phyloP scores from a whole-genome alignment of 2,113 vertebrate species.

The Catharus minimus region DNA sequence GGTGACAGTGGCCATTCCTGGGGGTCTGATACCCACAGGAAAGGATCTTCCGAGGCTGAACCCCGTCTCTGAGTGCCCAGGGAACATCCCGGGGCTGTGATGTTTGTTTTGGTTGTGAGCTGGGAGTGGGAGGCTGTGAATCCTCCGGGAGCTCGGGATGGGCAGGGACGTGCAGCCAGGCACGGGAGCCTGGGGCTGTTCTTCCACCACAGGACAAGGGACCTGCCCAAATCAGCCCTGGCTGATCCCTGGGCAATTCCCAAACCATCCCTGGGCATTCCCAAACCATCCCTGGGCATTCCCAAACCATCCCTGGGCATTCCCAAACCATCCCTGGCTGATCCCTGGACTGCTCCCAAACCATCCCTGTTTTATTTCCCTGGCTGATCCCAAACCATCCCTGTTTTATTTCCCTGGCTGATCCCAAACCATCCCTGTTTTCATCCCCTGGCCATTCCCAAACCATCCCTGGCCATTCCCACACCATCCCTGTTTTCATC shows the following conservation, averaged over 20 bases:
- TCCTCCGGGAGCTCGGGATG: neutral
- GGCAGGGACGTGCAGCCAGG: neutral
- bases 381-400: too few species aligned
- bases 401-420: too few species aligned
- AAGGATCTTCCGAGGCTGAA: neutral
- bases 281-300: too few species aligned
- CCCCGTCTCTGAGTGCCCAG: neutral
- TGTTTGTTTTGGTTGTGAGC: neutral
- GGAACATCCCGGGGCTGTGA: neutral
- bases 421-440: too few species aligned
- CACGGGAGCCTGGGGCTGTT: accelerated
- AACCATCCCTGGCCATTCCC: too few species aligned
- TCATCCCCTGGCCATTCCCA: accelerated
- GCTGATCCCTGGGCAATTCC: neutral
- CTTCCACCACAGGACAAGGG: accelerated
- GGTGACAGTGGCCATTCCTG: accelerated
- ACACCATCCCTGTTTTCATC: accelerated
- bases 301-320: too few species aligned
- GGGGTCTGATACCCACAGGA: accelerated
- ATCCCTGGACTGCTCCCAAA: too few species aligned
- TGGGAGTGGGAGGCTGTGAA: neutral
- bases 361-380: too few species aligned
- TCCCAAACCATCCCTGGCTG: too few species aligned
- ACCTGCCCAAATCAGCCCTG: neutral
- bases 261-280: neutral